These are phyloP conservation scores for Sebastes cheni DNA, from an alignment of 2,797 vertebrate genomes.

Conservation along the genomic window DNA sequence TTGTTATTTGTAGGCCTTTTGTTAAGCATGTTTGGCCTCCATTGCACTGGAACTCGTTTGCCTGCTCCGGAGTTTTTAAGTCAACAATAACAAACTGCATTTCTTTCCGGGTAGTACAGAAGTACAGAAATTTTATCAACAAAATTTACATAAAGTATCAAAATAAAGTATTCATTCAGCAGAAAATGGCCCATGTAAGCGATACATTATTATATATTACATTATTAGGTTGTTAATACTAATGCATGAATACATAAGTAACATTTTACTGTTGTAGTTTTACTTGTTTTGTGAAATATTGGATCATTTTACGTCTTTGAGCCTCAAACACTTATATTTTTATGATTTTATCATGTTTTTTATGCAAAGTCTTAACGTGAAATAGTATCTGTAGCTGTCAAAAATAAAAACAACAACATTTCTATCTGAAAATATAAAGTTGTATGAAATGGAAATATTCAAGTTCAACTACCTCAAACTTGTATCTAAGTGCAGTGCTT, in stretches of 20 bases:
- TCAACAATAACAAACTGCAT: background rate
- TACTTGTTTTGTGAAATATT: background rate
- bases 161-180: background rate
- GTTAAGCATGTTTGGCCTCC: conserved; percentile 28
- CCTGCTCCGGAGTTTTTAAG: conserved; percentile 10
- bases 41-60: conserved; percentile 52
- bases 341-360: background rate
- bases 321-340: background rate
- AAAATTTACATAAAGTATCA: too few species aligned
- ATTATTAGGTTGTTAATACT: background rate
- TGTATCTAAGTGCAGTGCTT: background rate
- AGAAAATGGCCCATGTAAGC: background rate
- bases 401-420: background rate
- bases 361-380: background rate
- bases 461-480: background rate
- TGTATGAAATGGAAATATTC: background rate
- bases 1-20: conserved; percentile 59
- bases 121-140: too few species aligned
- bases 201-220: background rate
- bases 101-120: background rate
- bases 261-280: background rate
- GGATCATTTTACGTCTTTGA: background rate
- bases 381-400: background rate
- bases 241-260: background rate
- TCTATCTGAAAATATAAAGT: background rate